Evolutionary conservation across 2,797 vertebrate species (phyloP), one percentile per base, ranked within the genome.

Genomic region (Ataeniobius toweri): DNA sequence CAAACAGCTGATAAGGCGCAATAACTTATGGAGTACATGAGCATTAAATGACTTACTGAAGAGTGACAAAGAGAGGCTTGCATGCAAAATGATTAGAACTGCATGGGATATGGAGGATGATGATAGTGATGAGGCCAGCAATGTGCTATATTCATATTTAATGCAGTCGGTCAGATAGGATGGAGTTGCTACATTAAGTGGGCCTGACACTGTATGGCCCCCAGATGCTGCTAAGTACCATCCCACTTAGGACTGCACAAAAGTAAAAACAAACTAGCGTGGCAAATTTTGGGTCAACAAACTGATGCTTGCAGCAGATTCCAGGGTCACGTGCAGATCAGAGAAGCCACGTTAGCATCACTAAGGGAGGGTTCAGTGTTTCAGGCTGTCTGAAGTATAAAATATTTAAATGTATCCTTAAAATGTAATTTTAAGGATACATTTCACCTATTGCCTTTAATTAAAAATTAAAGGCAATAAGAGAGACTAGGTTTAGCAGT

Each of bases 91-190:
- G 85, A 90, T 85, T 63, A 85, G 80, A 86, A 76, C 84, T 61
- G 71, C 71, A 88, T 73, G 78, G 82, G 41, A 50, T 74, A 41
- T 84, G 72, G 73, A 83, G 75, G 81, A 83, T 36, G 82, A 61
- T 18, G 80, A 83, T 75, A 83, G 65, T 75, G 91, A 91, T 81
- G 91, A 89, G 83, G 85, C 80, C 83, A 86, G 89, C 88, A 79
- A 84, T 88, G 84, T 86, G 88, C 69, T 41, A 12, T 63, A 77
- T 93, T 63, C 89, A 94, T 91, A 87, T 91, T 93, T 92, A 86
- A 94, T 85, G 75, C 77, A 63, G 87, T 80, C 79, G 91, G 91
- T 90, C 90, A 92, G 90, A 89, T 79, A 82, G 84, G 86, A 91
- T 84, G 85, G 72, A 70, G 77, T 83, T 72, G 86, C 88, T 88